phyloP scores from a whole-genome alignment of 2,888 invertebrate genomes.

The Melanargia galathea region DNA sequence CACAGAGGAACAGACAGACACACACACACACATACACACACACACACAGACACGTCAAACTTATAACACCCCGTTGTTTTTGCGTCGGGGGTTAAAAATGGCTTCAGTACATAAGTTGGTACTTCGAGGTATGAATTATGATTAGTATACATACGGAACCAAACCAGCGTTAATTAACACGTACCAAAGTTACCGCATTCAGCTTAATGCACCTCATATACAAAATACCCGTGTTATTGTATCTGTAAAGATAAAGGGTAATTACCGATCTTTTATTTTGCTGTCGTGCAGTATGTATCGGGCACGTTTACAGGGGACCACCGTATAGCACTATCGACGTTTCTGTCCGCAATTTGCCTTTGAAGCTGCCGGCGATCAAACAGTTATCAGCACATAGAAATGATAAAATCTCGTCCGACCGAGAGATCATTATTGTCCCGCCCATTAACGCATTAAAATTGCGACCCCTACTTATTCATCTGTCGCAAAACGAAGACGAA shows the following conservation, averaged over 20 bases:
- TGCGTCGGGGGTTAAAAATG: too few species aligned
- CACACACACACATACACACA: too few species aligned
- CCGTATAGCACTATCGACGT: conserved; percentile 60
- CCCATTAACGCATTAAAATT: conserved; percentile 79
- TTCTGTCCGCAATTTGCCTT: conserved; percentile 75
- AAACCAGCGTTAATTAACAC: conserved; percentile 3
- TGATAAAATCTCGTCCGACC: conserved; percentile 71
- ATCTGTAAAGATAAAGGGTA: conserved; percentile 40
- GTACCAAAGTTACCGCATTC: conserved; percentile 15
- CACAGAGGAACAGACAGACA: too few species aligned
- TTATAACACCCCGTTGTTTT: too few species aligned
- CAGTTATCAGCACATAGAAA: conserved; percentile 71
- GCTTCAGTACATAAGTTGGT: too few species aligned
- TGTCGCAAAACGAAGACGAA: conserved; percentile 52
- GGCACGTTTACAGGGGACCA: conserved; percentile 45
- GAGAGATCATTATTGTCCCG: conserved; percentile 79
- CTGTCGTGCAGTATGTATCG: conserved; percentile 36
- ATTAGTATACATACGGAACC: neutral
- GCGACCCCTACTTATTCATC: conserved; percentile 80
- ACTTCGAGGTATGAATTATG: too few species aligned
- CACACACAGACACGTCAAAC: too few species aligned
- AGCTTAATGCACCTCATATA: conserved; percentile 31
- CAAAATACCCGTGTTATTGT: conserved; percentile 33
- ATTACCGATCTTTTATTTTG: conserved; percentile 40
- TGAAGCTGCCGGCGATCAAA: conserved; percentile 72